Conservation (phyloP, 2,888 invertebrate genomes). For the Perizoma flavofasciatum region DNA sequence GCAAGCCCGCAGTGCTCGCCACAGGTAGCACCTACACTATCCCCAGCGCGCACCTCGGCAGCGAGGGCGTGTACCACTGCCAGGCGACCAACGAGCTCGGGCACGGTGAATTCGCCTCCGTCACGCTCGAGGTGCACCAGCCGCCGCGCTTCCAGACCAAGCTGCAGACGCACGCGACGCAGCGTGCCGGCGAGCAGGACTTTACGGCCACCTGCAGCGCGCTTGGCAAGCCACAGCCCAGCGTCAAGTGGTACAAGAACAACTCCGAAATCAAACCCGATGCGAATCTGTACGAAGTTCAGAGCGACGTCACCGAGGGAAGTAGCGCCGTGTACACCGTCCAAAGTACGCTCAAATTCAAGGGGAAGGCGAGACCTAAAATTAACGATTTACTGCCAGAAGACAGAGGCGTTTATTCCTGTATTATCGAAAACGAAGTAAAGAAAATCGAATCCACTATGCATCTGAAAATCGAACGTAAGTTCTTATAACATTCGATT, state of each 20-base stretch:
- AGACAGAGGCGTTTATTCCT: constrained; percentile 94
- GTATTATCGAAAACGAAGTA: constrained; percentile 95
- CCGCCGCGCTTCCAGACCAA: constrained; percentile 93
- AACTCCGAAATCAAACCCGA: constrained; percentile 91
- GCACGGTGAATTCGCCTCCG: constrained; percentile 92
- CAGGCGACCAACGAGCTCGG: constrained; percentile 96
- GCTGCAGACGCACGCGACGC: constrained; percentile 91
- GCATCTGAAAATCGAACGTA: constrained; percentile 95
- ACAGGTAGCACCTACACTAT: constrained; percentile 94
- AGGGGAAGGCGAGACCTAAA: constrained; percentile 90
- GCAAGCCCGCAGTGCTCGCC: constrained; percentile 87
- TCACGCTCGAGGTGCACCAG: constrained; percentile 93
- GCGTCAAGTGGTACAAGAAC: constrained; percentile 94
- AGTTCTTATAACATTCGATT: constrained; percentile 59
- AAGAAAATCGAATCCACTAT: constrained; percentile 94
- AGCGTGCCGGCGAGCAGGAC: constrained; percentile 90
- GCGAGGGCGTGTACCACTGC: constrained; percentile 95
- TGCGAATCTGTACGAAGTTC: constrained; percentile 91
- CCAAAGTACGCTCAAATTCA: constrained; percentile 91
- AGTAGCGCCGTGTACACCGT: constrained; percentile 92
- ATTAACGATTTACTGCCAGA: constrained; percentile 91
- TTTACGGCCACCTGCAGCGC: constrained; percentile 93
- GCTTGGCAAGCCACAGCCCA: constrained; percentile 94
- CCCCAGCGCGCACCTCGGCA: constrained; percentile 91
- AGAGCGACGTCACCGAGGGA: constrained; percentile 89